Base-by-base conservation (phyloP, 2,113 vertebrate species). In the Rallus limicola region DNA sequence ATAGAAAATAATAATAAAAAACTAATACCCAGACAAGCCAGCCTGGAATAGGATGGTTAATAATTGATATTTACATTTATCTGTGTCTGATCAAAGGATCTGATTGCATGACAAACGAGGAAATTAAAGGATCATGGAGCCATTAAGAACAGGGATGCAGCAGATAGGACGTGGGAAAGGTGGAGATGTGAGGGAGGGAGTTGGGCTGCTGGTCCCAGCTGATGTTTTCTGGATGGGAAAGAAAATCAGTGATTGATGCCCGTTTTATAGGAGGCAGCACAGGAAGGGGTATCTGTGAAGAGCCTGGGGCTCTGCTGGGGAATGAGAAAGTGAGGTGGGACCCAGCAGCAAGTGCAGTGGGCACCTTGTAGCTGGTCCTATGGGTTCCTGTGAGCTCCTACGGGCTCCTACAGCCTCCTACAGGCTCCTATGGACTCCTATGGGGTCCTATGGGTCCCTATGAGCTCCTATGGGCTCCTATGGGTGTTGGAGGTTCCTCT, bases 61-160 rank as follows among this genome's bases (percentile, higher is more conserved):
- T 97, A 97, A 96, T 97, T 96, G 94, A 96, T 97, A 94, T 89
- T 84, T 93, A 92, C 91, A 94, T 97, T 96, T 96, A 95, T 91
- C 95, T 95, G 10, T 67, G 93, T 95, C 93, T 96, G 97, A 97
- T 97, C 97, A 95, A 96, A 97, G 85, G 95, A 71, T 82, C 76
- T 81, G 96, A 96, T 97, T 78, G 97, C 96, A 91, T 95, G 96
- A 97, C 96, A 97, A 96, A 97, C 79, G 97, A 92, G 94, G 94
- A 82, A 97, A 97, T 97, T 92, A 87, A 96, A 95, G 93, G 46
- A 77, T 86, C 11, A 29, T 18, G 91, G 78, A 92, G 25, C 91
- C 95, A 91, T 97, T 96, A 96, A 23, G 95, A 62, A 33, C 69
- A 34, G 3, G 87, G 92, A 95, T 85, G 92, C 65, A 40, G 94